Conservation (phyloP, 2,113 vertebrate species). For the Sylvia atricapilla region DNA sequence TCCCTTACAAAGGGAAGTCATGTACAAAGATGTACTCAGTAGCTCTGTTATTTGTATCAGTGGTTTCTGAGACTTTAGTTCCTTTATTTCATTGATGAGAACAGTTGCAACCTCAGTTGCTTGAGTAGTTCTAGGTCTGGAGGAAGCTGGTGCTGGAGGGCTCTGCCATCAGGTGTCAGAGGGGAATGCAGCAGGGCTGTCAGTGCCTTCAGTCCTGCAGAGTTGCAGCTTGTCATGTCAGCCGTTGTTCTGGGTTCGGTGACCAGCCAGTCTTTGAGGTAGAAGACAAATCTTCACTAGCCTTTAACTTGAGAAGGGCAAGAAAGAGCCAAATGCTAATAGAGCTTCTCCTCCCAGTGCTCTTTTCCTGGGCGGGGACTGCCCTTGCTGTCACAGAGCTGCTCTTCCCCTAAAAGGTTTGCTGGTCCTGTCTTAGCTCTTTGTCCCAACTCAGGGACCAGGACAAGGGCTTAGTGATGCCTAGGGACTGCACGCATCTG, state of each 20-base stretch:
- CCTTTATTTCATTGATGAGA: not conserved
- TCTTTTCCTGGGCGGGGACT: accelerated
- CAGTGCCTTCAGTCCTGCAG: not conserved
- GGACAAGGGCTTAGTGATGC: not conserved
- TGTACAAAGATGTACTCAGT: not conserved
- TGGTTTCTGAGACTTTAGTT: not conserved
- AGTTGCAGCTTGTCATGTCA: not conserved
- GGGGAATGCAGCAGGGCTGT: not conserved
- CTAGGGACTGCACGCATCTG: not conserved
- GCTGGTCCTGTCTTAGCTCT: not conserved
- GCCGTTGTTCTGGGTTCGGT: not conserved
- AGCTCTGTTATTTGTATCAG: not conserved
- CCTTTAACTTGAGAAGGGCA: not conserved
- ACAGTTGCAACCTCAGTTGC: not conserved
- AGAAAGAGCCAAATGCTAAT: not conserved
- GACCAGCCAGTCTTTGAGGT: not conserved
- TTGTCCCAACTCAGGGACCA: not conserved
- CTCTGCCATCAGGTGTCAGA: not conserved
- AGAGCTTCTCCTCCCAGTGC: not conserved
- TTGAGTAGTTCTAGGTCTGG: accelerated
- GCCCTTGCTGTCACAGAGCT: not conserved
- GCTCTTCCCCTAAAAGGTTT: not conserved
- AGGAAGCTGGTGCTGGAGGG: not conserved
- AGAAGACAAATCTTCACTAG: not conserved
- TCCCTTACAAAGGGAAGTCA: not conserved